A percentile compares a stretch with the other conserved stretches of the same genome.
Evolutionary conservation across 2,888 invertebrate species (phyloP).

Genomic region (Nephrotoma appendiculata): DNA sequence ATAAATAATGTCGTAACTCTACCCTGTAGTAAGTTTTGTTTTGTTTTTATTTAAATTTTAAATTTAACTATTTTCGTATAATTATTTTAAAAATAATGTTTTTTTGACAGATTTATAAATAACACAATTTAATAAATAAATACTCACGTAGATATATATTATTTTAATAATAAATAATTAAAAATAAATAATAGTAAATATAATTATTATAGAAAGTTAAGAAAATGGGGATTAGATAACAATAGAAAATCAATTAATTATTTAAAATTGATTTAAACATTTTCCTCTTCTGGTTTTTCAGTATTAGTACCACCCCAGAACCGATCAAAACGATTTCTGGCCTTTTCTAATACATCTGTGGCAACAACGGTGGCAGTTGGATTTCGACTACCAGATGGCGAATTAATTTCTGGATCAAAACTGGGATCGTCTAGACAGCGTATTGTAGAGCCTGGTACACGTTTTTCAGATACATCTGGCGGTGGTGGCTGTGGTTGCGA

Average conservation of each 20-base stretch:
- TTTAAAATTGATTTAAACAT: slow-evolving; percentile 25
- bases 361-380: slow-evolving; percentile 29
- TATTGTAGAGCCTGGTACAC: slow-evolving; percentile 35
- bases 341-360: slow-evolving; percentile 63
- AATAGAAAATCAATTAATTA: neutral
- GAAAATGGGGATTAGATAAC: neutral
- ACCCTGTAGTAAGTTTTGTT: neutral
- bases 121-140: neutral
- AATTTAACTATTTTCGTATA: neutral
- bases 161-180: neutral
- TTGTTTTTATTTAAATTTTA: neutral
- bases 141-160: too few relatives aligned
- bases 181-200: neutral
- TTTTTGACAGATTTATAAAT: neutral
- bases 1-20: neutral
- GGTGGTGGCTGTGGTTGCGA: neutral
- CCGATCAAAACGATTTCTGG: slow-evolving; percentile 69
- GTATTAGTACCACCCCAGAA: slow-evolving; percentile 61
- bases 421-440: slow-evolving; percentile 40
- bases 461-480: slow-evolving; percentile 21
- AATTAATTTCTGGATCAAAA: slow-evolving; percentile 28
- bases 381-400: slow-evolving; percentile 18
- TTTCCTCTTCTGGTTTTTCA: slow-evolving; percentile 30
- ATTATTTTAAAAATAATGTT: neutral
- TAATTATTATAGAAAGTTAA: neutral